Base-by-base conservation (phyloP, 2,888 invertebrate species). In the Drosophila atripex region DNA sequence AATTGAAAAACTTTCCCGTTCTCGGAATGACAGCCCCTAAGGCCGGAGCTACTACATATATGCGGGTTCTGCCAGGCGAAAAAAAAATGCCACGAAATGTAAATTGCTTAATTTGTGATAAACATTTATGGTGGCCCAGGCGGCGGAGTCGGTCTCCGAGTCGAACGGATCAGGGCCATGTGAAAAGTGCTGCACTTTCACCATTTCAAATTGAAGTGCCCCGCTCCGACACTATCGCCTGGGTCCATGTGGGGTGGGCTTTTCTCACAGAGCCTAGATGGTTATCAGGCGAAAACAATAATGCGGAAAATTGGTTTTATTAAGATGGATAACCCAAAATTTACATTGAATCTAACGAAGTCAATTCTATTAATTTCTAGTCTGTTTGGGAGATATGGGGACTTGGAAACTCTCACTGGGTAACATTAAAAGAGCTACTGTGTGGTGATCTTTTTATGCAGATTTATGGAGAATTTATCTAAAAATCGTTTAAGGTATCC, bases 31-130 rank as follows among this genome's bases (percentile, higher is more conserved):
- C 58, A 66, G 50, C 16, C 38, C 60, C 55, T 32, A 43, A 23
- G 39, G n/a, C 4, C 45, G 6, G 23, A 47, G 47, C n/a, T n/a
- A n/a, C 70, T 8, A 28, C 43, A 61, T 70, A 28, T 52, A 70
- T 70, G 69, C 69, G 69, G 69, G 69, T 39, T 71, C 71, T 70
- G 50, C 43, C 66, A 56, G 30, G 41, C 66, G 49, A 38, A 78
- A 76, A 76, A 73, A 78, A 76, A 76, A 74, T 61, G 72, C 71
- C 77, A 80, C 45, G 43, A 79, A 80, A 80, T 80, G 82, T 85
- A 82, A 80, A 80, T 85, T 78, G 70, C 77, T 82, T 85, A 72
- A 82, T 85, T 85, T 76, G 78, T 76, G 83, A 78, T 84, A 86
- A 84, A 71, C 64, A 77, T 75, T 70, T 73, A 83, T 86, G 84